Conservation (phyloP, 37 sponge, comb jelly and placozoan genomes). For the Theonella swinhoei region DNA sequence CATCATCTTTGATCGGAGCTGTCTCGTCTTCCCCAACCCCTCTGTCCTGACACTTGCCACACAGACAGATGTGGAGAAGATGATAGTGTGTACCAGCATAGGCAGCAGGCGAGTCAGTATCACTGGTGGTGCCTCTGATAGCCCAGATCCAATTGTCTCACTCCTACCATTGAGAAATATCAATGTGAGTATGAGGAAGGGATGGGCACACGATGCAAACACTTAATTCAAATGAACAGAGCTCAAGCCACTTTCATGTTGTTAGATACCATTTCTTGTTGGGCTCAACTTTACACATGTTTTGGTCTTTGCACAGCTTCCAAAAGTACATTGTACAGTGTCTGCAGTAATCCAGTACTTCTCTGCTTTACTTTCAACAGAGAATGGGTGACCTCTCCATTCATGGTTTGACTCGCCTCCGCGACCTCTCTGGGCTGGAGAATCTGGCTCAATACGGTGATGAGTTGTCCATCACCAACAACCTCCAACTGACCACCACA, state of each 20-base stretch:
- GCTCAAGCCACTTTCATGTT: too few species aligned
- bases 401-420: slow-evolving; percentile 4
- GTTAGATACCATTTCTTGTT: too few species aligned
- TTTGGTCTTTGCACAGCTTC: too few species aligned
- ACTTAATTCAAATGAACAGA: too few species aligned
- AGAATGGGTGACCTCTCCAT: slow-evolving; percentile 33
- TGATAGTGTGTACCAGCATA: not conserved
- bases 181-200: slow-evolving; percentile 19
- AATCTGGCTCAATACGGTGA: slow-evolving; percentile 30
- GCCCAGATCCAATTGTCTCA: not conserved
- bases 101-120: not conserved
- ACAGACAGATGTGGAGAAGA: not conserved
- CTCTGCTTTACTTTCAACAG: slow-evolving; percentile 28
- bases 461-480: slow-evolving; percentile 53
- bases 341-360: too few species aligned
- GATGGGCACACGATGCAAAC: too few species aligned
- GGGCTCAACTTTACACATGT: too few species aligned
- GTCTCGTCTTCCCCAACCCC: slow-evolving; percentile 1
- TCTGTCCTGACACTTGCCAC: not conserved
- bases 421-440: slow-evolving; percentile 60
- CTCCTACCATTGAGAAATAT: slow-evolving; percentile 20
- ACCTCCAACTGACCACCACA: slow-evolving; percentile 24
- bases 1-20: slow-evolving; percentile 41
- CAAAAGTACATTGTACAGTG: not conserved
- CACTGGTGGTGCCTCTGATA: not conserved